Conservation (phyloP, 2,888 invertebrate species). For the Tipula lateralis region DNA sequence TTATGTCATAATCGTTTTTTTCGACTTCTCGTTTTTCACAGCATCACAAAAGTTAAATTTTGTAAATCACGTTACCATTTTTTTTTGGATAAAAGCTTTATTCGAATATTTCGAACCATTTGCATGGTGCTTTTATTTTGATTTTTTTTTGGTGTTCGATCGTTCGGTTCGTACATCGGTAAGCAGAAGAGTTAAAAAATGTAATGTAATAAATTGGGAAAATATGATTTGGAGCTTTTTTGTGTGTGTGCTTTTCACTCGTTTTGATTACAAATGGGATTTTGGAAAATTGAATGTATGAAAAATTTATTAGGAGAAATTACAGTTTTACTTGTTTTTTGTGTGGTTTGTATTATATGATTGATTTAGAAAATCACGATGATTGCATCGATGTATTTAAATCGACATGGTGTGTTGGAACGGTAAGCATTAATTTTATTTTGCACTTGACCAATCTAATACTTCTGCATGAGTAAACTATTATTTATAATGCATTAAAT, state of each 20-base stretch:
- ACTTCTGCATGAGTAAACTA: too few relatives aligned
- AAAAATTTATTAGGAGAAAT: not conserved
- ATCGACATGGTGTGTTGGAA: not conserved
- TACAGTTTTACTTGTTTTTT: not conserved
- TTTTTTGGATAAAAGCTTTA: not conserved
- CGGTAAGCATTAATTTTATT: too few relatives aligned
- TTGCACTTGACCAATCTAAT: too few relatives aligned
- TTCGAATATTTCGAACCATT: not conserved
- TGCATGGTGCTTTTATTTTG: not conserved
- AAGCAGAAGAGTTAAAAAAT: not conserved
- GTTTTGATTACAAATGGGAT: not conserved
- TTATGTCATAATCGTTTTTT: slow-evolving; percentile 9
- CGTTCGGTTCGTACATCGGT: not conserved
- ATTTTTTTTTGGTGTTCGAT: not conserved
- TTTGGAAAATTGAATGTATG: not conserved
- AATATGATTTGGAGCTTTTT: not conserved
- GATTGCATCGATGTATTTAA: not conserved
- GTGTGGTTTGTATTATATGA: not conserved
- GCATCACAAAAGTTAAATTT: not conserved
- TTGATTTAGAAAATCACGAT: not conserved
- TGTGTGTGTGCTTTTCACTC: not conserved
- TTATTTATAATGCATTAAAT: too few relatives aligned
- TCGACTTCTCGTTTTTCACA: not conserved
- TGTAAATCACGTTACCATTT: not conserved
- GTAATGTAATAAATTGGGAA: not conserved